Evolutionary conservation across 2,113 vertebrate species (phyloP).

Genomic region (Noturus placidus): DNA sequence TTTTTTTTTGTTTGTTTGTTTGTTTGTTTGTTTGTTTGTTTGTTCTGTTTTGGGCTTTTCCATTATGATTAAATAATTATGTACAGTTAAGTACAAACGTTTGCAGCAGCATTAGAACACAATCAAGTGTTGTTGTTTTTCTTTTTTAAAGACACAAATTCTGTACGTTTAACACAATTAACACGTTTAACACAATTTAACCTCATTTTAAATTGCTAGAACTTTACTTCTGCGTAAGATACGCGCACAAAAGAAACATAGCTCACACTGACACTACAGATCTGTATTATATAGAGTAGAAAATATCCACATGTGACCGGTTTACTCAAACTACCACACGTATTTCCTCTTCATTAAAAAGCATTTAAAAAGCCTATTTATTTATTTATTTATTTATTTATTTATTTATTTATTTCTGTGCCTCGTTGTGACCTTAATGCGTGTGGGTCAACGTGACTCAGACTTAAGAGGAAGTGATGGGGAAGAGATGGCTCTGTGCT

Average conservation of each 20-base stretch:
- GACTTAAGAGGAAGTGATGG: conserved; percentile 45
- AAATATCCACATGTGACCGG: background rate
- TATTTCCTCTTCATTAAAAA: background rate
- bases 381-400: background rate
- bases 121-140: background rate
- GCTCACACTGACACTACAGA: background rate
- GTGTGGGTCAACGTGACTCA: conserved; percentile 40
- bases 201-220: background rate
- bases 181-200: background rate
- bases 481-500: conserved; percentile 39
- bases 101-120: background rate
- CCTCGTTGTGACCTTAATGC: conserved; percentile 54
- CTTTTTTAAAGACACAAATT: background rate
- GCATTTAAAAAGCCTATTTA: conserved; percentile 22
- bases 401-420: conserved; percentile 18
- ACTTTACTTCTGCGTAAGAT: background rate
- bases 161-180: no score
- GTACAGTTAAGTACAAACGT: background rate
- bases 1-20: background rate
- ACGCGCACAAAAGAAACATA: background rate
- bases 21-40: no score
- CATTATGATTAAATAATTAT: background rate
- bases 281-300: background rate
- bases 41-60: no score
- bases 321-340: background rate